phyloP scores from a whole-genome alignment of 2,797 vertebrate species.

The Chelidonichthys spinosus region DNA sequence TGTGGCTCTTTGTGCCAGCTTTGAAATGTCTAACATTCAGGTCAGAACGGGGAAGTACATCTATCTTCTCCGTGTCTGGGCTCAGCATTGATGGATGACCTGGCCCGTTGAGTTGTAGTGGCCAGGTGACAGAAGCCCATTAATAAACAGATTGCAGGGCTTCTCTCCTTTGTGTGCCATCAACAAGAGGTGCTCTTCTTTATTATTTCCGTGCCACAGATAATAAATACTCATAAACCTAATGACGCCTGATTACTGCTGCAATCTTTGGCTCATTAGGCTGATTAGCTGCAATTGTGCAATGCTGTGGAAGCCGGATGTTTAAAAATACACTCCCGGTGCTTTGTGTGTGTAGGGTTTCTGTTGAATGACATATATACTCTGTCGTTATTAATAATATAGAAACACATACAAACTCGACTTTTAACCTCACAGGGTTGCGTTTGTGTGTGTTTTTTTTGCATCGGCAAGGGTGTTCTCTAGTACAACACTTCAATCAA shows the following conservation, averaged over 20 bases:
- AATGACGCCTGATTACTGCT: conserved; percentile 90
- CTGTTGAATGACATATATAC: conserved; percentile 64
- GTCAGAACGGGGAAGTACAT: conserved; percentile 82
- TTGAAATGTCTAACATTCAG: conserved; percentile 81
- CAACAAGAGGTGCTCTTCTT: conserved; percentile 84
- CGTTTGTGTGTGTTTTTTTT: conserved; percentile 55
- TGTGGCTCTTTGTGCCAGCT: conserved; percentile 71
- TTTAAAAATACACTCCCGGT: conserved; percentile 83
- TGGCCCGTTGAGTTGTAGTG: conserved; percentile 73
- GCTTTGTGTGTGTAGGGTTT: conserved; percentile 57
- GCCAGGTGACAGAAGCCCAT: conserved; percentile 84
- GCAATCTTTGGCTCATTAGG: conserved; percentile 90
- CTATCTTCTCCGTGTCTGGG: conserved; percentile 76
- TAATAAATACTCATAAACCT: conserved; percentile 92
- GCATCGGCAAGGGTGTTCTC: conserved; percentile 64
- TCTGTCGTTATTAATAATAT: conserved; percentile 47
- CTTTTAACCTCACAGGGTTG: conserved; percentile 47
- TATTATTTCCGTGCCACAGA: conserved; percentile 85
- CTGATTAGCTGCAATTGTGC: conserved; percentile 86
- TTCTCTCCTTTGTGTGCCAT: conserved; percentile 80
- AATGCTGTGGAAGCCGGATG: conserved; percentile 79
- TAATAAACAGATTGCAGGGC: conserved; percentile 86
- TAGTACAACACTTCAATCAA: conserved; percentile 67
- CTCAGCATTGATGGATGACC: conserved; percentile 82
- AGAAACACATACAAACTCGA: conserved; percentile 10